Base-by-base conservation (phyloP, 2,113 vertebrate genomes). In the Vulpes lagopus region DNA sequence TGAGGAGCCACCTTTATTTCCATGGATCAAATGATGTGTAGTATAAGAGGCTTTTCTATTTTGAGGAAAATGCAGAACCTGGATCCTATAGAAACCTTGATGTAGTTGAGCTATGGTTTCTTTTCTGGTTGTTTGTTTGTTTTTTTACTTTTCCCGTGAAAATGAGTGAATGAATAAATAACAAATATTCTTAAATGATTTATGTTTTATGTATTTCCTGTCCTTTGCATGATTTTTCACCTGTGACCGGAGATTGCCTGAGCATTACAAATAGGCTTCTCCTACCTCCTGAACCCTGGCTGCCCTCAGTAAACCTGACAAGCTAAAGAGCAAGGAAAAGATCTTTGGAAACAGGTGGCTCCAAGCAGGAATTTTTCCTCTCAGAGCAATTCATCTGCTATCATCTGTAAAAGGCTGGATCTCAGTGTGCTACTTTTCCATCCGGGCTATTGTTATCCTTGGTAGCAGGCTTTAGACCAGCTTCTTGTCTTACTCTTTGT, bases 1-100 rank as follows among this genome's bases (percentile, higher is more conserved):
- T 91, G 95, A 98, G 95, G 96, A 98, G 98, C 97, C 97, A 97
- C 78, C 97, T 96, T 97, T 98, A 84, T 98, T 98, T 95, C 97
- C 85, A 57, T 74, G 76, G 82, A 98, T 97, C 27, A 98, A 98
- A 97, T 96, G 87, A 62, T 96, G 86, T 78, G 81, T 95, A 98
- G 96, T 79, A 80, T 15, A 94, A 91, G 96, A 98, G 96, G 32
- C 67, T 94, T 95, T 96, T 97, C 62, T 94, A n/a, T 76, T 94
- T 94, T 87, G 80, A 71, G 51, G 64, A 98, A 98, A 91, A 79
- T n/a, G 93, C 49, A 80, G 76, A 98, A 60, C 19, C 30, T 27
- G 60, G 6, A 94, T 96, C 93, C 96, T 84, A 94, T 19, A 81
- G 92, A 91, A 95, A 2, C 38, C 20, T 85, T 91, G 94, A 81